Percentiles rank a stretch among this genome's conserved stretches.
phyloP scores from a whole-genome alignment of 2,113 vertebrate genomes.

The Neotragus moschatus region DNA sequence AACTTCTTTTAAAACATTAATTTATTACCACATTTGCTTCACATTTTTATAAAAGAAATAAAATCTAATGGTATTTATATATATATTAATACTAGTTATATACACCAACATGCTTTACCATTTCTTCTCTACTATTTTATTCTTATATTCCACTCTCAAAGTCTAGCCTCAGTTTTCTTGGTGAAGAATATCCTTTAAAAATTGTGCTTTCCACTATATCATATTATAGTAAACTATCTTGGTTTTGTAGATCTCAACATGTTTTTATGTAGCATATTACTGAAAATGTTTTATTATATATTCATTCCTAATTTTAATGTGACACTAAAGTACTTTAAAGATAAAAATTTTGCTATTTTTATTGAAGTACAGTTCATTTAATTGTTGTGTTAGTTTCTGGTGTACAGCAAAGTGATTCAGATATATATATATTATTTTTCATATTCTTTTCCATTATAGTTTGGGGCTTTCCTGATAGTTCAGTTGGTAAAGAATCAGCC shows the following conservation, averaged over 20 bases:
- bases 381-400: neutral
- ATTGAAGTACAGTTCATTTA: neutral
- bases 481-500: neutral
- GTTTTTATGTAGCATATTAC: neutral
- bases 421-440: neutral
- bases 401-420: neutral
- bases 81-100: neutral
- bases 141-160: neutral
- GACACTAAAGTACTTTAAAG: neutral
- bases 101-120: neutral
- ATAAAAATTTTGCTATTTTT: neutral
- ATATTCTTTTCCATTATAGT: neutral
- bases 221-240: neutral
- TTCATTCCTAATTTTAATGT: constrained; percentile 5
- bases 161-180: neutral
- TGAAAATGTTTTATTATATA: neutral
- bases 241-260: neutral
- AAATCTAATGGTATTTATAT: neutral
- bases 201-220: neutral
- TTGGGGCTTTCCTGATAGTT: neutral
- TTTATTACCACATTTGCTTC: neutral
- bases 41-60: neutral
- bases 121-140: neutral
- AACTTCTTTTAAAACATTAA: neutral
- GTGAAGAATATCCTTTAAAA: neutral